A percentile compares a stretch with the other conserved stretches of the same genome.
Conservation (phyloP, 2,888 invertebrate species). For the Cantharis lateralis region DNA sequence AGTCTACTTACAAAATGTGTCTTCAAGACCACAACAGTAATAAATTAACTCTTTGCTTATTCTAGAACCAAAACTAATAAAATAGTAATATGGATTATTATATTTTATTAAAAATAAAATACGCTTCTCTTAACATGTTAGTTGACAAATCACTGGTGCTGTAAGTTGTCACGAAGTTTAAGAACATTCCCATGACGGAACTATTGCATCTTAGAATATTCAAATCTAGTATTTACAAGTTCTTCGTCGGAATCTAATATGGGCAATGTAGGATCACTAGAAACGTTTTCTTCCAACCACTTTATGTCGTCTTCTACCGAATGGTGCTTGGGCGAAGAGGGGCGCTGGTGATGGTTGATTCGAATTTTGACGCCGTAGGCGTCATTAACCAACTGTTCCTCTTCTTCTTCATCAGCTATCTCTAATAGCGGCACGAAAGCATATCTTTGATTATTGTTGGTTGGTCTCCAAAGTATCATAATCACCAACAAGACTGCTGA, state of each 20-base stretch:
- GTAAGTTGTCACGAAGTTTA: not conserved
- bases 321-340: slow-evolving; percentile 56
- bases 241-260: slow-evolving; percentile 81
- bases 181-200: not conserved
- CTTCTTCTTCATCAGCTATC: slow-evolving; percentile 79
- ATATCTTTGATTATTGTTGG: slow-evolving; percentile 92
- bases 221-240: slow-evolving; percentile 82
- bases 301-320: slow-evolving; percentile 77
- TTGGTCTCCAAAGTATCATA: slow-evolving; percentile 94
- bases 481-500: slow-evolving; percentile 86
- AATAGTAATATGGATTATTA: not conserved
- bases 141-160: not conserved
- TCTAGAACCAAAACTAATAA: not conserved
- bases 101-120: not conserved
- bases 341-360: slow-evolving; percentile 47
- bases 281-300: slow-evolving; percentile 94
- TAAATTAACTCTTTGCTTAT: not conserved
- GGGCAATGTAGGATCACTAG: slow-evolving; percentile 71
- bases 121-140: not conserved
- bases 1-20: not conserved
- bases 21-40: not conserved
- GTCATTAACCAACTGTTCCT: slow-evolving; percentile 84
- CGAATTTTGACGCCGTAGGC: slow-evolving; percentile 84
- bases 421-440: slow-evolving; percentile 93
- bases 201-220: slow-evolving; percentile 87